A percentile compares a stretch with the other conserved stretches of the same genome.
These are phyloP conservation scores for Syndactyla subalaris DNA, from an alignment of 2,797 vertebrate genomes.

Conservation along the genomic window DNA sequence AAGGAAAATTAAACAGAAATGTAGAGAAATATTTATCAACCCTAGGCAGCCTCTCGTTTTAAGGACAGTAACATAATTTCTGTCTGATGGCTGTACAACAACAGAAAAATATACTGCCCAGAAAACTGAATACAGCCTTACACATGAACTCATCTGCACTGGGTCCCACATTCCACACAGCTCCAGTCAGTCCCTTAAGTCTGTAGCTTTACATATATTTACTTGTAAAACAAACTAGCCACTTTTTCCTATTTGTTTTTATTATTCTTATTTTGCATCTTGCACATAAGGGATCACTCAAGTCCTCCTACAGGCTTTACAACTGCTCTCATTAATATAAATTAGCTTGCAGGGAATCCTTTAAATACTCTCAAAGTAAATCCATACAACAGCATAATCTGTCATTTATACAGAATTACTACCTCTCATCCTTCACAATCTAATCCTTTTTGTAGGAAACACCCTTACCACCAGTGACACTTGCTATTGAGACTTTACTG, in stretches of 20 bases:
- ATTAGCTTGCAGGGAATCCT: not conserved
- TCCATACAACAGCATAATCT: not conserved
- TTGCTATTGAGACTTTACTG: not conserved
- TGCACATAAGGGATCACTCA: not conserved
- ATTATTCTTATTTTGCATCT: not conserved
- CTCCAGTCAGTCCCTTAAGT: not conserved
- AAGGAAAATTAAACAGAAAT: not conserved
- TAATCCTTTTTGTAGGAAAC: not conserved
- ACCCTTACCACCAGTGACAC: not conserved
- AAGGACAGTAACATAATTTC: not conserved
- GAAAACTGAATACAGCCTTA: not conserved
- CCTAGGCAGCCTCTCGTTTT: not conserved
- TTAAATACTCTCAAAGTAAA: not conserved
- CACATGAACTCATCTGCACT: not conserved
- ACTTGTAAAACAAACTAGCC: not conserved
- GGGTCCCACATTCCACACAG: not conserved
- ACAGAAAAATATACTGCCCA: not conserved
- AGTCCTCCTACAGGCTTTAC: not conserved
- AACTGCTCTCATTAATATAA: not conserved
- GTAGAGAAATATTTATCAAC: not conserved
- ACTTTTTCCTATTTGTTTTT: not conserved
- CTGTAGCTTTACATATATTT: not conserved
- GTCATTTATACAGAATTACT: not conserved
- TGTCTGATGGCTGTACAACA: not conserved
- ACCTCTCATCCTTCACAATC: not conserved